Percentiles rank a stretch among this genome's conserved stretches.
Evolutionary conservation across 2,888 invertebrate species (phyloP).

Genomic region (Tenthredo mesomela): DNA sequence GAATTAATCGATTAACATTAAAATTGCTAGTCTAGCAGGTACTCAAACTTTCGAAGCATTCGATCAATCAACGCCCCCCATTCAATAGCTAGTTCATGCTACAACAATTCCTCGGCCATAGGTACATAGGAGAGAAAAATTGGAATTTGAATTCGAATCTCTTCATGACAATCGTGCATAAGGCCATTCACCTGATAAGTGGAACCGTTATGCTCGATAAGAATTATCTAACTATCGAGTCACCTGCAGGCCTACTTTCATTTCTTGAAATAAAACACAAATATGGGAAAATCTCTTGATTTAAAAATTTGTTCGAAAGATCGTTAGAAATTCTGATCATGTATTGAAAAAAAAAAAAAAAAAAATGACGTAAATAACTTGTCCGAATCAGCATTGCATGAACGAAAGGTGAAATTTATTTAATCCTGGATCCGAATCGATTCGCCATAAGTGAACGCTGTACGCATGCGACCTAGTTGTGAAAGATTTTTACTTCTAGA

Average conservation of each 20-base stretch:
- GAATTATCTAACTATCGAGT: not conserved
- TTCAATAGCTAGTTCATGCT: not conserved
- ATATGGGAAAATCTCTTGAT: not conserved
- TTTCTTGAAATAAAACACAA: not conserved
- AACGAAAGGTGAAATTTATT: not conserved
- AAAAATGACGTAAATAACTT: slow-evolving; percentile 2
- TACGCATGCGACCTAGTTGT: slow-evolving; percentile 2
- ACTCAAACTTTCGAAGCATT: not conserved
- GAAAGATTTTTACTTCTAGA: not conserved
- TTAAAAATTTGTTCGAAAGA: not conserved
- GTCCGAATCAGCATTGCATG: not conserved
- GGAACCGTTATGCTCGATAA: not conserved
- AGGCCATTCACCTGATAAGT: slow-evolving; percentile 14
- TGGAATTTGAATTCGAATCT: not conserved
- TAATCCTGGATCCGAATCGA: not conserved
- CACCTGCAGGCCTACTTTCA: not conserved
- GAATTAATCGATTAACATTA: slow-evolving; percentile 12
- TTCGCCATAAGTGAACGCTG: not conserved
- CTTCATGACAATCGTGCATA: not conserved
- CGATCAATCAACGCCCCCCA: too few relatives aligned
- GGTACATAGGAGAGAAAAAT: not conserved
- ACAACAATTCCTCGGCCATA: too few relatives aligned
- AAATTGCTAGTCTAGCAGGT: not conserved
- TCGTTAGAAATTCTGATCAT: not conserved
- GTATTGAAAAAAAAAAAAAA: not conserved